These are phyloP conservation scores for Mesochorus sp. DNA, from an alignment of 2,888 invertebrate genomes.

Conservation along the genomic window DNA sequence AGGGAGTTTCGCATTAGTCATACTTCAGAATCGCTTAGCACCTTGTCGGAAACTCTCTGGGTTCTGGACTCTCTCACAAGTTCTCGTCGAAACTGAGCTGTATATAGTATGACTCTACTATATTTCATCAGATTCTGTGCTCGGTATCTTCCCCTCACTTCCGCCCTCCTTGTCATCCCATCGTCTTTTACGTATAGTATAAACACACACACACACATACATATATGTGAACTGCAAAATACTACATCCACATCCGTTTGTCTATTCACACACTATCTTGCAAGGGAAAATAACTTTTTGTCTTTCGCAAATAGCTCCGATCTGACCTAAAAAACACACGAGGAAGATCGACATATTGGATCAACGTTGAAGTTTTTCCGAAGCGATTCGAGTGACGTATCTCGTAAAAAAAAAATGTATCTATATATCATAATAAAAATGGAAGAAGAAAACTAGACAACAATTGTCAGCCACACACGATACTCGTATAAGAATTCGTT, in stretches of 20 bases:
- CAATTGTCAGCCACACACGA: background rate
- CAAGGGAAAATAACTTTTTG: slow-evolving; percentile 28
- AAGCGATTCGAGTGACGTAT: background rate
- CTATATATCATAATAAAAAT: background rate
- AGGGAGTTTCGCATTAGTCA: slow-evolving; percentile 66
- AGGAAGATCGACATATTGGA: background rate
- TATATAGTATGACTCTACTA: slow-evolving; percentile 16
- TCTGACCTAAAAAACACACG: background rate
- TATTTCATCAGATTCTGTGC: slow-evolving; percentile 44
- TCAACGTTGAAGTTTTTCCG: background rate
- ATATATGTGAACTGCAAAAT: slow-evolving; percentile 1
- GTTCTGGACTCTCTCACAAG: slow-evolving; percentile 23
- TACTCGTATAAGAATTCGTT: slow-evolving; percentile 8
- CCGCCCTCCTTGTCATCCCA: background rate
- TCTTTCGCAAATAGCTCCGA: slow-evolving; percentile 10
- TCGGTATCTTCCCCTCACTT: slow-evolving; percentile 1
- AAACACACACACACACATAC: too few species aligned
- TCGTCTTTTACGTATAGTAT: slow-evolving; percentile 2
- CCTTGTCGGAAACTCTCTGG: slow-evolving; percentile 42
- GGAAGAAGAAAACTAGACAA: background rate
- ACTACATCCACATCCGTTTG: slow-evolving; percentile 14
- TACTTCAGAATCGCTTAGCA: slow-evolving; percentile 70
- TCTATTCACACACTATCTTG: slow-evolving; percentile 24
- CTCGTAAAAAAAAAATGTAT: background rate
- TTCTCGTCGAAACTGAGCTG: background rate